phyloP scores from a whole-genome alignment of 2,113 vertebrate species.

The Sisor rabdophorus region DNA sequence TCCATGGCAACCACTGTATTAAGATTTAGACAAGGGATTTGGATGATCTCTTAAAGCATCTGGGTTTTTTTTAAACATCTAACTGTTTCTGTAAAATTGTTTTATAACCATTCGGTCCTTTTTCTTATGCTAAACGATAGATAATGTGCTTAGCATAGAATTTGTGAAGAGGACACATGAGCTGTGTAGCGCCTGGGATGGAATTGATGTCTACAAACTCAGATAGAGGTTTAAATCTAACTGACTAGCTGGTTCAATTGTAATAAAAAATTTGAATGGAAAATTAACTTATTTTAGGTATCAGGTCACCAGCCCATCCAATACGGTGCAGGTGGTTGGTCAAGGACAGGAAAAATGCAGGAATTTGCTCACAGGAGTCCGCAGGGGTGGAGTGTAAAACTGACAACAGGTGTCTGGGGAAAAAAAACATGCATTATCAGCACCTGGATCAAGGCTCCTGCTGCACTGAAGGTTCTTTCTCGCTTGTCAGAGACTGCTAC shows the following conservation, averaged over 20 bases:
- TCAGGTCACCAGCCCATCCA: background rate
- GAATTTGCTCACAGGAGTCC: conserved; percentile 41
- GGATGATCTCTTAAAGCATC: conserved; percentile 45
- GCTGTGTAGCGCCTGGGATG: background rate
- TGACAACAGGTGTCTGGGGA: conserved; percentile 57
- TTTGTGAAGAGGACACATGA: conserved; percentile 28
- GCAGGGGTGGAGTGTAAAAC: conserved; percentile 48
- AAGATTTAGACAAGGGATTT: conserved; percentile 44
- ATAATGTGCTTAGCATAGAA: conserved; percentile 28
- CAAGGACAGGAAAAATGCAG: conserved; percentile 45
- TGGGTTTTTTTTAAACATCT: conserved; percentile 32
- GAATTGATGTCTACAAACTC: conserved; percentile 5
- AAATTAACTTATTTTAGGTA: conserved; percentile 28
- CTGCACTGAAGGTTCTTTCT: conserved; percentile 31
- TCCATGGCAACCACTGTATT: conserved; percentile 53
- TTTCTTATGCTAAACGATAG: background rate
- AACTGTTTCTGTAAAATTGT: conserved; percentile 36
- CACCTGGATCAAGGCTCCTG: conserved; percentile 53
- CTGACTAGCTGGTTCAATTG: background rate
- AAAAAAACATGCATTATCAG: conserved; percentile 61
- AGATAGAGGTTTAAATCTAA: background rate
- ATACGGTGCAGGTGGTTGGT: conserved; percentile 30
- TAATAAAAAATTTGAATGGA: conserved; percentile 23
- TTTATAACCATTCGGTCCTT: conserved; percentile 37
- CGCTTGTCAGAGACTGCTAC: conserved; percentile 8